Base-by-base conservation (phyloP, 2,797 vertebrate genomes). In the Enteromius argenteus region DNA sequence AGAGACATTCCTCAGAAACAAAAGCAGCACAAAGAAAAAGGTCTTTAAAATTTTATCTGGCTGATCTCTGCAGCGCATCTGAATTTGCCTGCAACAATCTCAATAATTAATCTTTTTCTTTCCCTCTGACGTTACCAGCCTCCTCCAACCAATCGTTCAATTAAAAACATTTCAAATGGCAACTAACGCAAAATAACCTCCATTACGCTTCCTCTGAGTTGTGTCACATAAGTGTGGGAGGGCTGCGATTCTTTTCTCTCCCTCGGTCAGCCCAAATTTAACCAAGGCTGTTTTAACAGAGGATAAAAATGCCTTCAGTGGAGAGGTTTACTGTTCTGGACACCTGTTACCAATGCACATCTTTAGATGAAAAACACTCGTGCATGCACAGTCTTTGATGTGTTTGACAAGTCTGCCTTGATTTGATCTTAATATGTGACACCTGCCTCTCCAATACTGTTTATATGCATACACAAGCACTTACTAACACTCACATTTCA, bases 11-110 rank as follows among this genome's bases (percentile, higher is more conserved):
- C 64, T 68, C 64, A 56, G 32, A 80, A 37, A 77, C 39, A 39
- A 66, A 79, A 67, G 30, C 44, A 53, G 32, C 17, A 73, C 10
- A 46, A 27, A 46, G 37, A 19, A 14, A 68, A 67, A 17, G 13
- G 21, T 53, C 32, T 69, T 80, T 53, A 39, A 53, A 68, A 17
- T 37, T 35, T 1, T 2, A 35, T 79, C 3, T 10, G n/a, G 2
- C 35, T 76, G 74, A 76, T 76, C 14, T 76, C 53, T 77, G n/a
- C 39, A 56, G 46, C 23, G 44, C 44, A 80, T 68, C 78, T 53
- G 46, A 80, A 67, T 51, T 37, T 27, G 46, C 46, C 46, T 37
- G 78, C 64, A 79, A 67, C 46, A 79, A 35, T 5, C 78, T 80
- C 46, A 80, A 56, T 69, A 53, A 69, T 69, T 80, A 0, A 80